Evolutionary conservation across 2,113 vertebrate species (phyloP), one percentile per base, ranked within the genome.

Genomic region (Neolamprologus toae): DNA sequence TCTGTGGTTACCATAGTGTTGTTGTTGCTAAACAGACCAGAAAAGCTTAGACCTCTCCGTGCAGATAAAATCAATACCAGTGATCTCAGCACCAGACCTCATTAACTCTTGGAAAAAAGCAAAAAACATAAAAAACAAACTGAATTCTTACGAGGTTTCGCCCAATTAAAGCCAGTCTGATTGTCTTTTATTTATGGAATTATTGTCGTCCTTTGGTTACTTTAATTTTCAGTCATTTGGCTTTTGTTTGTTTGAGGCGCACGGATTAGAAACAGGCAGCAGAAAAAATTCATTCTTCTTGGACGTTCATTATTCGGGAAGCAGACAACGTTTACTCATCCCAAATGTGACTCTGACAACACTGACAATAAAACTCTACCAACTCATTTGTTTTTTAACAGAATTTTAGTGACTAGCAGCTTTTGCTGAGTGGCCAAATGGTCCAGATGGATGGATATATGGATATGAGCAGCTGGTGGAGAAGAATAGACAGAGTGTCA

Each of bases 391-490:
- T 1, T 49, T 49, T 89, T 84, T 76, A 82, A 66, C 54, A 53
- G 57, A 90, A 37, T 19, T 79, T 21, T 26, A 61, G 61, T 7
- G 83, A 86, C 83, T 84, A 88, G 57, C 9, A 9, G 14, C 81
- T 88, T 81, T 89, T 89, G 86, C 88, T 91, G 91, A 91, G 80
- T 54, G 88, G 73, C 86, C 81, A 87, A 90, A 71, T 57, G 59
- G 90, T 89, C 93, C 96, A 96, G 94, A 95, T 96, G 95, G 94
- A 80, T 84, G 0, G 59, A 63, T 35, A 7, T 63, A 63, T 19
- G 59, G 31, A 35, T 80, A 85, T 80, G 47, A 94, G 68, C 96
- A 94, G 95, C 95, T 95, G 94, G 93, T 86, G 68, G 87, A 89
- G 90, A 83, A 81, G 81, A 94, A 94, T 45, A 23, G 63, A 86